Conservation (phyloP, 2,113 vertebrate species). For the Cepphus grylle region DNA sequence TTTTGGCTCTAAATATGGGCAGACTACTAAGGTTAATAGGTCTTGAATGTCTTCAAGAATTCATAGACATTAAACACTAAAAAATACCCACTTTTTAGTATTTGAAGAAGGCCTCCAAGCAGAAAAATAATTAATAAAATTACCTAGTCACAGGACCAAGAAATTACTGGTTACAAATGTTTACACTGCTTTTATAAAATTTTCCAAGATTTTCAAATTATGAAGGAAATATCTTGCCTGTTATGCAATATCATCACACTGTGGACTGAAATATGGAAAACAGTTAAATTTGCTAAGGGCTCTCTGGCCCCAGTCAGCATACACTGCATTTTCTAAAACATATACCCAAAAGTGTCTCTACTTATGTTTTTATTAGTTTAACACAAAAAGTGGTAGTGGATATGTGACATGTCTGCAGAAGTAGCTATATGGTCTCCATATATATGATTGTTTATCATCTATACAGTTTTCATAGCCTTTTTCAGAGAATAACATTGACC, state of each 20-base stretch:
- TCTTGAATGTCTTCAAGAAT: neutral
- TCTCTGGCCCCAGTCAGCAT: neutral
- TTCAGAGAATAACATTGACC: neutral
- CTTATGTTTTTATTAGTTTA: neutral
- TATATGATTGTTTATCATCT: neutral
- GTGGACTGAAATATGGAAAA: neutral
- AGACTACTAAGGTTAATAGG: neutral
- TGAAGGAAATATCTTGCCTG: neutral
- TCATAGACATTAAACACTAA: neutral
- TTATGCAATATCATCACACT: neutral
- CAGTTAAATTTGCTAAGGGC: neutral
- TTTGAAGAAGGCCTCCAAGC: neutral
- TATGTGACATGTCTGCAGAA: neutral
- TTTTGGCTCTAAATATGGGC: neutral
- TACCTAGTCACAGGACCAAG: neutral
- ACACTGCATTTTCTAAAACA: neutral
- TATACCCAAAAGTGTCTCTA: accelerated
- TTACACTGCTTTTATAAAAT: neutral
- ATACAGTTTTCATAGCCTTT: neutral
- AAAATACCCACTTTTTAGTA: neutral
- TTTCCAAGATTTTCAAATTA: neutral
- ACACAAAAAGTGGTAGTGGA: neutral
- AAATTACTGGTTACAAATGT: neutral
- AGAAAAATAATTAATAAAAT: neutral
- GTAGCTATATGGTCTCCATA: neutral